Evolutionary conservation across 2,888 invertebrate genomes (phyloP), one percentile per base, ranked within the genome.

Genomic region (Hybos culiciformis): DNA sequence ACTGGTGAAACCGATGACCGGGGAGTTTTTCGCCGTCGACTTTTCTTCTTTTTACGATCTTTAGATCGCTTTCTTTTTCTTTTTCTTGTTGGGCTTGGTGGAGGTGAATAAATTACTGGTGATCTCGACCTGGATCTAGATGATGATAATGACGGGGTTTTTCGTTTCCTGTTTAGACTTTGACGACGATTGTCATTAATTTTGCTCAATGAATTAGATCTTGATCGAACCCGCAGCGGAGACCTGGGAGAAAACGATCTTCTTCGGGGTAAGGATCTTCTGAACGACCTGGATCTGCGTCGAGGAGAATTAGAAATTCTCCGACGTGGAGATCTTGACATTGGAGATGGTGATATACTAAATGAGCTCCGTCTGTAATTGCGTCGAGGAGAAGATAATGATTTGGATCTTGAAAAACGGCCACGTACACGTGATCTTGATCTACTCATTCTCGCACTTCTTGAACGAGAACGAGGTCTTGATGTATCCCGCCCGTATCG

Each of bases 401-500:
- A 62, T 24, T 55, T 49, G 15, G 49, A 49, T 31, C 44, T 24
- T 15, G 47, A 46, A 29, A 26, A 21, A 18, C 17, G 12, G 5
- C 45, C 39, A 8, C 54, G 51, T n/a, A 59, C 56, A 36, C 56
- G 54, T 17, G 60, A 58, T 12, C 60, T 56, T 2, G 68, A 63
- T 38, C 58, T 52, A 7, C 62, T 61, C 9, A 66, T 56, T n/a
- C 51, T 52, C 3, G 50, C 48, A 19, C 54, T 50, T 18, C 54
- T 51, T 37, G 58, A 59, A 1, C 38, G 41, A 3, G 60, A 59
- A 7, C 62, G 63, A 15, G 56, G 56, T 5, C 67, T 58, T 1
- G 72, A 70, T 42, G 80, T 71, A 62, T 86, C 86, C 11, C 86
- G 70, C 0, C 86, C 86, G 64, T 85, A 86, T 40, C 80, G 75